Conservation (phyloP, 2,113 vertebrate species). For the Gymnarchus niloticus region DNA sequence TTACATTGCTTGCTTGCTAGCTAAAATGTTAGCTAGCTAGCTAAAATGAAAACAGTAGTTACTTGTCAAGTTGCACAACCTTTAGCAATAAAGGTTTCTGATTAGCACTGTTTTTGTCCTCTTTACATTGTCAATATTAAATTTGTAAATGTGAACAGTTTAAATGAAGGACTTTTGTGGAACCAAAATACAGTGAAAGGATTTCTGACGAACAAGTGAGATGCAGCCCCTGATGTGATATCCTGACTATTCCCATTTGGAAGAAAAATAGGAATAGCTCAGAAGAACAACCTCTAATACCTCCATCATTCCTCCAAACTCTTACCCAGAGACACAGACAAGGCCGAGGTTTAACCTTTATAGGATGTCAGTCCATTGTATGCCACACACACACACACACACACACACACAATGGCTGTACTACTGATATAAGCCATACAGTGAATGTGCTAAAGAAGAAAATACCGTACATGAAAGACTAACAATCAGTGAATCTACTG, state of each 20-base stretch:
- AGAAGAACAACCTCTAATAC: too few species aligned
- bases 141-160: background rate
- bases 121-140: background rate
- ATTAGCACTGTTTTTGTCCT: background rate
- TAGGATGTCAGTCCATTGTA: background rate
- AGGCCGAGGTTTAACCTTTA: background rate
- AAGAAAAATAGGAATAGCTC: too few species aligned
- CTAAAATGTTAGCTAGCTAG: background rate
- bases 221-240: background rate
- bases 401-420: too few species aligned
- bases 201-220: background rate
- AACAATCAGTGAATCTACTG: too few species aligned
- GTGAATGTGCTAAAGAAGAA: too few species aligned
- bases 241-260: too few species aligned
- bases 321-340: background rate
- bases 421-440: too few species aligned
- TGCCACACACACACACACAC: too few species aligned
- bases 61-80: slow-evolving; percentile 7
- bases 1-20: slow-evolving; percentile 3
- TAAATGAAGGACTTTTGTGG: background rate
- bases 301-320: background rate
- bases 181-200: background rate
- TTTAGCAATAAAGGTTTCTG: slow-evolving; percentile 12
- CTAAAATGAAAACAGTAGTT: slow-evolving; percentile 6
- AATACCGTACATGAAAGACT: too few species aligned